Conservation (phyloP, 1,140 invertebrate genomes). For the Bombus confusus region DNA sequence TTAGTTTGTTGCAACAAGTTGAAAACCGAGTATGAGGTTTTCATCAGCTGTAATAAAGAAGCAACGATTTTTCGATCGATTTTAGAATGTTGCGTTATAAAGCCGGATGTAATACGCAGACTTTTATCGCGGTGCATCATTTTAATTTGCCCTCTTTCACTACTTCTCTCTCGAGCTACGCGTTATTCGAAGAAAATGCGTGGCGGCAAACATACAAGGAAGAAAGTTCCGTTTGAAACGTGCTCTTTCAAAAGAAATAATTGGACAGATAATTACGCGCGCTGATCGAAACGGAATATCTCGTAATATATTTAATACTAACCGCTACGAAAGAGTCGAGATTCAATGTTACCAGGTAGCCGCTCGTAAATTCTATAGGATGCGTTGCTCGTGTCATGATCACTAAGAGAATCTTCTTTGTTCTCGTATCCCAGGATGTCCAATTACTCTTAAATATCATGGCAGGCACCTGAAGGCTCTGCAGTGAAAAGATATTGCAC, state of each 20-base stretch:
- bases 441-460: neutral
- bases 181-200: too few species aligned
- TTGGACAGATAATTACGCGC: neutral
- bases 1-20: neutral
- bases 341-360: neutral
- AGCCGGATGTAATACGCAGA: too few species aligned
- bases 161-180: too few species aligned
- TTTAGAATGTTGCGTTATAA: too few species aligned
- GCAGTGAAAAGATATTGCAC: neutral
- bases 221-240: too few species aligned
- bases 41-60: neutral
- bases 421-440: neutral
- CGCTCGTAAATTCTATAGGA: neutral
- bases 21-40: neutral
- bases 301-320: neutral
- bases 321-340: neutral
- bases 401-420: neutral
- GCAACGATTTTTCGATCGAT: too few species aligned
- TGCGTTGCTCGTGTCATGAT: neutral
- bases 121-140: too few species aligned
- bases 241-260: neutral
- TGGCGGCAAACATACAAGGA: too few species aligned
- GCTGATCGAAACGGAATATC: too few species aligned
- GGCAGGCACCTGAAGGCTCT: neutral
- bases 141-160: too few species aligned